phyloP scores from a whole-genome alignment of 2,888 invertebrate genomes.

The Tiliacea aurago region DNA sequence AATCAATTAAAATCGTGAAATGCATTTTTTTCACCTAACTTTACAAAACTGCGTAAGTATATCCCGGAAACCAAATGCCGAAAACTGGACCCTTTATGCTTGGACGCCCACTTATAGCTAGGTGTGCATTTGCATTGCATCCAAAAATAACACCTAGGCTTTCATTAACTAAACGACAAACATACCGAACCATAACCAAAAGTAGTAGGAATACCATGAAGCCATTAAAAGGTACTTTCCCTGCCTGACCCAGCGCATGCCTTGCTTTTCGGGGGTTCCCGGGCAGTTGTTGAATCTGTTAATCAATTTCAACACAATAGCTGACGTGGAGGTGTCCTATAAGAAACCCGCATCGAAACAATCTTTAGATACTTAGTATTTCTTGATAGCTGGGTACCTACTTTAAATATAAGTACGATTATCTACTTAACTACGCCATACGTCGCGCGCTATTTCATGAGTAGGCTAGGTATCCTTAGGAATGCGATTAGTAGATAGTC shows the following conservation, averaged over 20 bases:
- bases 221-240: slow-evolving; percentile 8
- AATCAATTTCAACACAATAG: neutral
- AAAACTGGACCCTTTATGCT: too few relatives aligned
- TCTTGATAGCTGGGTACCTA: neutral
- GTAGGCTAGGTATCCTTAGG: neutral
- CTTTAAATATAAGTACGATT: neutral
- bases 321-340: neutral
- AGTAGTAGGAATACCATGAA: neutral
- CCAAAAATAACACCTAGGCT: neutral
- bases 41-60: too few relatives aligned
- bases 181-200: slow-evolving; percentile 4
- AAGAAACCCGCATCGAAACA: neutral
- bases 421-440: neutral
- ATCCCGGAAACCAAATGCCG: too few relatives aligned
- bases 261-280: slow-evolving; percentile 13
- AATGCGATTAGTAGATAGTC: neutral
- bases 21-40: too few relatives aligned
- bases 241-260: neutral
- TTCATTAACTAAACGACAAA: neutral
- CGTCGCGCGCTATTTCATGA: neutral
- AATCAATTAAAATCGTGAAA: too few relatives aligned
- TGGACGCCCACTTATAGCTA: too few relatives aligned
- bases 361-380: neutral
- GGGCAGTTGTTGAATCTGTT: neutral
- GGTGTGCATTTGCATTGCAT: neutral